Evolutionary conservation across 2,888 invertebrate genomes (phyloP).

Genomic region (Oasisia sp.): DNA sequence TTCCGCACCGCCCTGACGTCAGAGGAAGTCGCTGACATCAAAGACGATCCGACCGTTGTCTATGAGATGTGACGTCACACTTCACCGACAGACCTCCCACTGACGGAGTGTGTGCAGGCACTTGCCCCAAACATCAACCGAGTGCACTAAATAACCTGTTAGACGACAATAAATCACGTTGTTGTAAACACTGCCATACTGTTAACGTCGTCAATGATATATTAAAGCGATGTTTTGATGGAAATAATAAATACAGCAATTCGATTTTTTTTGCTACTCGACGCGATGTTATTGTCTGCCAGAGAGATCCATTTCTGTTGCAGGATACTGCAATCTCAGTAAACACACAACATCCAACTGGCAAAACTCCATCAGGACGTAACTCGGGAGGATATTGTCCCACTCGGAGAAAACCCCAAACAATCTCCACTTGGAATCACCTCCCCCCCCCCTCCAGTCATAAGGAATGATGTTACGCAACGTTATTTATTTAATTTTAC

Average conservation of each 20-base stretch:
- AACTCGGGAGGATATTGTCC: no score
- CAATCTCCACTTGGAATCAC: no score
- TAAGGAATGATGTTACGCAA: no score
- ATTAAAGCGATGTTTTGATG: neutral
- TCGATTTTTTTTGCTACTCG: no score
- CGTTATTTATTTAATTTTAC: no score
- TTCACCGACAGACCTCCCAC: neutral
- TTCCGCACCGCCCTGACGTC: neutral
- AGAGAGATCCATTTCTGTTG: neutral
- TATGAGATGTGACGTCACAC: neutral
- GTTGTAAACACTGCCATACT: neutral
- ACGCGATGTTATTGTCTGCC: neutral
- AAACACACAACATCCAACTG: neutral
- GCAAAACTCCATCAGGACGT: no score
- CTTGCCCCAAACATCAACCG: neutral
- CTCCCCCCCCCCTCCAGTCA: no score
- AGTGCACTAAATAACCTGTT: neutral
- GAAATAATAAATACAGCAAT: neutral
- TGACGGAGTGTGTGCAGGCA: neutral
- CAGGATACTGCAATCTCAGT: neutral
- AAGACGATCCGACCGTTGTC: neutral
- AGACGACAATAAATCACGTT: neutral
- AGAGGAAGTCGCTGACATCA: neutral
- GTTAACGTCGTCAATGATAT: neutral
- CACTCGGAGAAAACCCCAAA: no score